Evolutionary conservation across 2,113 vertebrate species (phyloP).

Genomic region (Rhinopithecus roxellana): DNA sequence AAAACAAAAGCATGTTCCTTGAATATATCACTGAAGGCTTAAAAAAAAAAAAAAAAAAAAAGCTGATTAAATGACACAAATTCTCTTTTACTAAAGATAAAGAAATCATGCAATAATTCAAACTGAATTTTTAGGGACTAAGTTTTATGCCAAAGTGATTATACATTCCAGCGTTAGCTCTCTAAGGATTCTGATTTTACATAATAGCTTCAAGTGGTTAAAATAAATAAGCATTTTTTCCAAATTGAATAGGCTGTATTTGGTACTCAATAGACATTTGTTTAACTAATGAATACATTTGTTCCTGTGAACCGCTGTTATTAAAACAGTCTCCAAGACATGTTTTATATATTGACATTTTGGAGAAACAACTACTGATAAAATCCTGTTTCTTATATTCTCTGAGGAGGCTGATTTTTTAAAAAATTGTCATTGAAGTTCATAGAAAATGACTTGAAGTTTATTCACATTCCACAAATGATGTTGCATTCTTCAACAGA

Average conservation of each 20-base stretch:
- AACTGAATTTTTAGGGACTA: constrained; percentile 65
- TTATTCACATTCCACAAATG: background rate
- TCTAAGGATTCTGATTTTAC: constrained; percentile 57
- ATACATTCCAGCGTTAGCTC: constrained; percentile 63
- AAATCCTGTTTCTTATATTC: background rate
- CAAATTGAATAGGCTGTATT: background rate
- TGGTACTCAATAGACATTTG: constrained; percentile 1
- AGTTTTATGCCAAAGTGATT: constrained; percentile 74
- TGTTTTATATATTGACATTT: background rate
- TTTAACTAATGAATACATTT: constrained; percentile 36
- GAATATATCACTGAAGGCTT: constrained; percentile 48
- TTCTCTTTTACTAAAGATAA: constrained; percentile 64
- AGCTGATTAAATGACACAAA: constrained; percentile 69
- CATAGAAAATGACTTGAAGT: background rate
- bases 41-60: background rate
- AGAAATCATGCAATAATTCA: constrained; percentile 68
- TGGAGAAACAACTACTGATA: background rate
- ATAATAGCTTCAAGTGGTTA: constrained; percentile 66
- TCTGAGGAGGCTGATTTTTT: background rate
- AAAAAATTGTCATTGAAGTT: background rate
- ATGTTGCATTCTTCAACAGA: background rate
- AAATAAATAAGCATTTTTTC: background rate
- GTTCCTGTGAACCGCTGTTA: background rate
- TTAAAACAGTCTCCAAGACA: background rate
- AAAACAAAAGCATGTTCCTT: constrained; percentile 70